Conservation (phyloP, 2,888 invertebrate genomes). For the Meteorus colon region DNA sequence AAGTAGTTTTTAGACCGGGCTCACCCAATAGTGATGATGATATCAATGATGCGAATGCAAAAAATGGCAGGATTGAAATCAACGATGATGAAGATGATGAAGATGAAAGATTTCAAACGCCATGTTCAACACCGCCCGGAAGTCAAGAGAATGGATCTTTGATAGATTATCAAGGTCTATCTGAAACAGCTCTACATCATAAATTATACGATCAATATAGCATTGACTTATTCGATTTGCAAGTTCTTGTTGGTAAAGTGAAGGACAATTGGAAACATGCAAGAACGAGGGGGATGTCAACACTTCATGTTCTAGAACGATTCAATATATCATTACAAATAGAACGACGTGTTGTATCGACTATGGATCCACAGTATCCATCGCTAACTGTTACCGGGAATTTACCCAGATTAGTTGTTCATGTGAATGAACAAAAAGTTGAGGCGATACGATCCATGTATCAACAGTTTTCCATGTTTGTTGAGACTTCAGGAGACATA, state of each 20-base stretch:
- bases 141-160: slow-evolving; percentile 80
- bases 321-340: slow-evolving; percentile 79
- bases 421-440: slow-evolving; percentile 94
- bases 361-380: slow-evolving; percentile 91
- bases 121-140: slow-evolving; percentile 90
- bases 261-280: slow-evolving; percentile 94
- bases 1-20: slow-evolving; percentile 57
- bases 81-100: slow-evolving; percentile 48
- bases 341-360: slow-evolving; percentile 87
- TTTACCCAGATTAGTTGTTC: slow-evolving; percentile 89
- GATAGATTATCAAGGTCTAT: slow-evolving; percentile 64
- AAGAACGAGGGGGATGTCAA: slow-evolving; percentile 87
- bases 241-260: slow-evolving; percentile 90
- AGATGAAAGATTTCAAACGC: slow-evolving; percentile 76
- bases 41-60: slow-evolving; percentile 41
- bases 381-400: slow-evolving; percentile 88
- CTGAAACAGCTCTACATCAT: slow-evolving; percentile 79
- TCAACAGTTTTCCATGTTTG: slow-evolving; percentile 68
- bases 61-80: slow-evolving; percentile 51
- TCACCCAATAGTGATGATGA: slow-evolving; percentile 68
- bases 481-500: slow-evolving; percentile 50
- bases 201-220: slow-evolving; percentile 86
- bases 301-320: slow-evolving; percentile 87
- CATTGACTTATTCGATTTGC: slow-evolving; percentile 69
- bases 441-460: slow-evolving; percentile 78